Percentiles rank a stretch among this genome's conserved stretches.
Evolutionary conservation across 1,140 invertebrate genomes (phyloP).

Genomic region (Copidosoma floridanum): DNA sequence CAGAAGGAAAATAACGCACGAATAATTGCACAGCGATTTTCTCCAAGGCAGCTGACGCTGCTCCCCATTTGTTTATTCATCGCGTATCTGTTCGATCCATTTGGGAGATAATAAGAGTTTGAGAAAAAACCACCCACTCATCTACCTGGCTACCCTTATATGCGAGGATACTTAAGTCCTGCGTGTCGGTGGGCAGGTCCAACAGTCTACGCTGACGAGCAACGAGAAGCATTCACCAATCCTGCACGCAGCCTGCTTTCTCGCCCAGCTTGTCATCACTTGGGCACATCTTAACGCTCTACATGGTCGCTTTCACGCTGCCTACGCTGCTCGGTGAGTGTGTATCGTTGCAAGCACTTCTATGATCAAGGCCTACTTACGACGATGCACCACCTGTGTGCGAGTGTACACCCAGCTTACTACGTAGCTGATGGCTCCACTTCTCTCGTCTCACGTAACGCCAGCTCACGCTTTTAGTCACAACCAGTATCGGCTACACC

Average conservation of each 20-base stretch:
- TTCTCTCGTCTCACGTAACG: background rate
- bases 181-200: constrained; percentile 11
- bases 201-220: background rate
- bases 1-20: too few relatives aligned
- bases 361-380: too few relatives aligned
- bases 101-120: background rate
- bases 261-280: too few relatives aligned
- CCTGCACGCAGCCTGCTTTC: too few relatives aligned
- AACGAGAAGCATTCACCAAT: too few relatives aligned
- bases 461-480: too few relatives aligned
- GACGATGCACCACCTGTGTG: background rate
- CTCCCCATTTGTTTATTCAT: too few relatives aligned
- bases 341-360: background rate
- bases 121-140: background rate
- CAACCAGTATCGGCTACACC: too few relatives aligned
- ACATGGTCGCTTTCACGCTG: background rate
- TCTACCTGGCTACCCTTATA: background rate
- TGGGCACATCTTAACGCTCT: background rate
- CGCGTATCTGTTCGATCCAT: too few relatives aligned
- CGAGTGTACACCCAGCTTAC: background rate
- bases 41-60: background rate
- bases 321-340: background rate
- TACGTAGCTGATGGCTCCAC: background rate
- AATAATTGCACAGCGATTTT: too few relatives aligned
- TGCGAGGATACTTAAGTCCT: background rate